phyloP scores from a whole-genome alignment of 2,888 invertebrate genomes.

The Idaea aversata region DNA sequence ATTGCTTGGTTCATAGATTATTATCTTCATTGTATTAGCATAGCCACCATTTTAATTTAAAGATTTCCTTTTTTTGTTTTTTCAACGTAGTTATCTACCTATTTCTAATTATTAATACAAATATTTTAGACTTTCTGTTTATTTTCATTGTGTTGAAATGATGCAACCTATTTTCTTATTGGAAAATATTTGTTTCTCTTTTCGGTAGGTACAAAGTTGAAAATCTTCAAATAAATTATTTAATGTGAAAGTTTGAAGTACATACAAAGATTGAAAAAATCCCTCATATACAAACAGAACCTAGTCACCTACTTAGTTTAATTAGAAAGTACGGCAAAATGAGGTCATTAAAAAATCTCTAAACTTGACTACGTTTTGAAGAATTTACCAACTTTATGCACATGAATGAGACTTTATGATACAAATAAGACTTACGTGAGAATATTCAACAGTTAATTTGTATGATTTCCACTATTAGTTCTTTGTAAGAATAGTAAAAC shows the following conservation, averaged over 20 bases:
- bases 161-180: too few species aligned
- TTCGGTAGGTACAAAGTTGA: too few species aligned
- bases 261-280: not conserved
- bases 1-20: too few species aligned
- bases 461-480: not conserved
- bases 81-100: too few species aligned
- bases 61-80: too few species aligned
- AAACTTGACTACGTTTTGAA: not conserved
- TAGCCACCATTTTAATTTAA: too few species aligned
- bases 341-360: not conserved
- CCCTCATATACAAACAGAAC: not conserved
- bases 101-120: too few species aligned
- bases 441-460: not conserved
- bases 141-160: too few species aligned
- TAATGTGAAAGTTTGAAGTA: not conserved
- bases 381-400: not conserved
- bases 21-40: too few species aligned
- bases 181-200: too few species aligned
- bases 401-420: not conserved
- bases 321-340: not conserved
- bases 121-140: too few species aligned
- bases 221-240: too few species aligned
- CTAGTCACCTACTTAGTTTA: not conserved
- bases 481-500: not conserved
- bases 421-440: conserved; percentile 5